Percentiles rank a stretch among this genome's conserved stretches.
phyloP scores from a whole-genome alignment of 2,888 invertebrate species.

The Ethmia dodecea region DNA sequence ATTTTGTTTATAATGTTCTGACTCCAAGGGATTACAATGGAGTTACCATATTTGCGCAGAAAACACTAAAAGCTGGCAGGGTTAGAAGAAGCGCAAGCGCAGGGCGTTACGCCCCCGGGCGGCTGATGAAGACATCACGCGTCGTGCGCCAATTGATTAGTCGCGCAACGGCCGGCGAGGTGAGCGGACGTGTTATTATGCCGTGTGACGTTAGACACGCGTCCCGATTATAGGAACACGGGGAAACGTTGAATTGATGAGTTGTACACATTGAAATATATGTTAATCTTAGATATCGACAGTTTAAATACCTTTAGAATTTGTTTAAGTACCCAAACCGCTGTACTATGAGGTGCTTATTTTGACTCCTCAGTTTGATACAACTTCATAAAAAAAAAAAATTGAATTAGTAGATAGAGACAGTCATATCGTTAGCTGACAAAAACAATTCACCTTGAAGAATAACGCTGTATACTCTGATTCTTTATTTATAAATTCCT shows the following conservation, averaged over 20 bases:
- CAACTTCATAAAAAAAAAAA: too few species aligned
- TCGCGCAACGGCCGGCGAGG: conserved; percentile 62
- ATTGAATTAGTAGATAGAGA: too few species aligned
- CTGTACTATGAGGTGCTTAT: too few species aligned
- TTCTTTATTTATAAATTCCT: too few species aligned
- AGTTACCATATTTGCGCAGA: conserved; percentile 14
- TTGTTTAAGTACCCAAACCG: too few species aligned
- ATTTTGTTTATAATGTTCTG: too few species aligned
- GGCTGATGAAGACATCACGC: conserved; percentile 75
- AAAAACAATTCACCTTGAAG: too few species aligned
- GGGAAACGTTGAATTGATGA: conserved; percentile 5
- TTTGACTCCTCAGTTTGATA: too few species aligned
- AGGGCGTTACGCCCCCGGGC: conserved; percentile 71
- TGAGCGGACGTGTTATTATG: conserved; percentile 65
- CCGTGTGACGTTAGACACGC: conserved; percentile 69
- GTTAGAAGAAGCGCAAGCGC: conserved; percentile 37
- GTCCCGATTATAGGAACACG: conserved; percentile 38
- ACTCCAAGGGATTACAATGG: too few species aligned
- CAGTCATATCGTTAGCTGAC: too few species aligned
- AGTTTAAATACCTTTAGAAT: too few species aligned
- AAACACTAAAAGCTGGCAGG: conserved; percentile 19
- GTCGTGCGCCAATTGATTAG: conserved; percentile 71
- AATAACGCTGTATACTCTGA: too few species aligned
- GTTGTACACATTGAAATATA: background rate
- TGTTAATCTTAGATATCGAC: background rate